These are phyloP conservation scores for Amblyjoppa proteus DNA, from an alignment of 2,888 invertebrate species.

Conservation along the genomic window DNA sequence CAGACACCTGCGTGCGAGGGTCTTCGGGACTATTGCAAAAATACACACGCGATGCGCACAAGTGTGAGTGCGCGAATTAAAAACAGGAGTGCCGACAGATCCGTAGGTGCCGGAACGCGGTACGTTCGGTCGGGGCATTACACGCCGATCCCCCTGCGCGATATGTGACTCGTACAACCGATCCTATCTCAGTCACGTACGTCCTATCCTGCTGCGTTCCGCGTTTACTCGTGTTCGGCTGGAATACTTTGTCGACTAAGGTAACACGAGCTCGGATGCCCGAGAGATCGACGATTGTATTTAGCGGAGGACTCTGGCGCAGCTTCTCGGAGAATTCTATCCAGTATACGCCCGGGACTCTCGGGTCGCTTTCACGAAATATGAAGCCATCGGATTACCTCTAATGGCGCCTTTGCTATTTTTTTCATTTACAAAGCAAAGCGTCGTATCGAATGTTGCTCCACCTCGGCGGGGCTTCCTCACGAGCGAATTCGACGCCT, in stretches of 20 bases:
- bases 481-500: constrained; percentile 25
- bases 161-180: constrained; percentile 40
- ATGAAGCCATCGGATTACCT: background rate
- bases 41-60: background rate
- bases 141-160: constrained; percentile 1
- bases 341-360: background rate
- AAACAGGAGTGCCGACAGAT: constrained; percentile 26
- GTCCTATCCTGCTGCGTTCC: constrained; percentile 30
- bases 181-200: constrained; percentile 66
- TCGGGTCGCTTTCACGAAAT: background rate
- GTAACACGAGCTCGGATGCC: constrained; percentile 44
- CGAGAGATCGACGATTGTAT: constrained; percentile 10
- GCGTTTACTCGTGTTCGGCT: constrained; percentile 58
- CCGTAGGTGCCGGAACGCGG: constrained; percentile 22
- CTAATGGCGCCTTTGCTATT: background rate
- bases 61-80: background rate
- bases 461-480: constrained; percentile 5
- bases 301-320: background rate
- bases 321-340: constrained; percentile 2
- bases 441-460: too few relatives aligned
- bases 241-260: constrained; percentile 47
- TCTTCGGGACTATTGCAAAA: background rate
- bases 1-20: background rate
- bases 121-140: background rate
- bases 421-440: background rate